Base-by-base conservation (phyloP, 2,797 vertebrate genomes). In the Schizothorax lantsangensis region DNA sequence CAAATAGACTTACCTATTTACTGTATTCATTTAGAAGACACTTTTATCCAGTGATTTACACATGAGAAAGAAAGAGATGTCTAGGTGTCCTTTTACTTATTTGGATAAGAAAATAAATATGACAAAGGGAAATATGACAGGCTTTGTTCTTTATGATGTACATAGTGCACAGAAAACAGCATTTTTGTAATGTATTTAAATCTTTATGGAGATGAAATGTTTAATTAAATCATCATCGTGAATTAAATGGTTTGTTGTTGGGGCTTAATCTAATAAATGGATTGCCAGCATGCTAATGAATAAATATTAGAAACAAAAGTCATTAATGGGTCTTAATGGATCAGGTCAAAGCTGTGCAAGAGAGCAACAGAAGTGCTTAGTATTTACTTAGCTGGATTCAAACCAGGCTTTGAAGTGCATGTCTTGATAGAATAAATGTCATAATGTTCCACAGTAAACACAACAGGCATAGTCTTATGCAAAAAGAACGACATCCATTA, bases 331-430 rank as follows among this genome's bases (percentile, higher is more conserved):
- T 33, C 45, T 47, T 84, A 84, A 66, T 84, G 43, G 59, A 6
- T 30, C 62, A 57, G 64, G 54, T 85, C 47, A 85, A 85, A 79
- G 84, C 47, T 40, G 45, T 49, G 8, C 57, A 75, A 52, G 12
- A 69, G 45, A 30, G 6, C 21, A 33, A 38, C 14, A 68, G 21
- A 38, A 79, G 74, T 79, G 74, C 72, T 66, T 45, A 74, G 59
- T 40, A 43, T 30, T 40, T 43, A 21, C 23, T 78, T 80, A 47
- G 77, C 52, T 72, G 12, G 26, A 57, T 62, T 80, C 43, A 23
- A 54, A 45, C 14, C 45, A 21, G 79, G 8, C 49, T 85, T 85
- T 79, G 38, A 79, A 79, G 66, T 79, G 74, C 6, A 45, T 36
- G 30, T 43, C 23, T 52, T 80, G 40, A 64, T 80, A 45, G n/a